Evolutionary conservation across 2,888 invertebrate genomes (phyloP), one percentile per base, ranked within the genome.

Genomic region (Cotesia congregata): DNA sequence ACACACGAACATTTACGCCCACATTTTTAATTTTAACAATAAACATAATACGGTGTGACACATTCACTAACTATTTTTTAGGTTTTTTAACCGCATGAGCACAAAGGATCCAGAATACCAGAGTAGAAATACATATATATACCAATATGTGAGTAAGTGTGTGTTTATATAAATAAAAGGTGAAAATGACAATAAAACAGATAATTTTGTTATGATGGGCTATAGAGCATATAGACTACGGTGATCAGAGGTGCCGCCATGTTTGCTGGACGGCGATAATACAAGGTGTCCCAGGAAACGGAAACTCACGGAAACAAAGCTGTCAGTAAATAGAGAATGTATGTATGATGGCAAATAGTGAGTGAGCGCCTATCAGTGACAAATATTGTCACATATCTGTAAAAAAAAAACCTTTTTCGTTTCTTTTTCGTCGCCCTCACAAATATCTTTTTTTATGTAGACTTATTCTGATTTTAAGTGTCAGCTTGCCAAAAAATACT

Each of bases 251-350:
- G 85, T 74, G 83, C 89, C 88, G 89, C 87, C 84, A 83, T 87
- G 85, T 89, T 88, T 87, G 81, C 86, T 20, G 80, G 79, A 77
- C 77, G 79, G 79, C 81, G 83, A 86, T 83, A 83, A 86, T 83
- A 83, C 82, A 75, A 72, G 71, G 72, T 79, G 75, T 75, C 82
- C 83, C 87, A 86, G 86, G 88, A 89, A 89, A 88, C 88, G 89
- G 88, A 89, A 89, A 88, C 86, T 87, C 87, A 81, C 87, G 88
- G 88, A 89, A 89, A 89, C 88, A 87, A 88, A 88, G 85, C 84
- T 85, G 85, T 82, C 12, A 84, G 85, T 85, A 88, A 89, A 89
- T 83, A 88, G 80, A 68, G 82, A 83, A 81, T 84, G 86, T 86
- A 85, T 85, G 86, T 85, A 85, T 85, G 80, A 83, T 82, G 82